Percentiles rank a stretch among this genome's conserved stretches.
Conservation (phyloP, 2,113 vertebrate species). For the Parus major region DNA sequence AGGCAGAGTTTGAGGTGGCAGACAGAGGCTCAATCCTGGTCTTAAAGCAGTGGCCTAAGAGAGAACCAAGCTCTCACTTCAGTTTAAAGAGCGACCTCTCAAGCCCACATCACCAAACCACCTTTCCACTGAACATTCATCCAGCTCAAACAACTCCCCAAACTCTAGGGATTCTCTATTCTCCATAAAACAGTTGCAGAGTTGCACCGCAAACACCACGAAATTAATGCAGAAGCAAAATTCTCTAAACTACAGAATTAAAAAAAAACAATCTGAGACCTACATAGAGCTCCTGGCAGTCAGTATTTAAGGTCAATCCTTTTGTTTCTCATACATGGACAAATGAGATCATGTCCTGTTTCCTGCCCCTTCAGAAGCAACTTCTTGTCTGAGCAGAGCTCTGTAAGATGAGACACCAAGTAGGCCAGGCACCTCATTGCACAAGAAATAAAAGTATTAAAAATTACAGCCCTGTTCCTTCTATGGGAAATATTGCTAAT, state of each 20-base stretch:
- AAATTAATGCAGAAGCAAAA: not conserved
- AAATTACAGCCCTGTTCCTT: not conserved
- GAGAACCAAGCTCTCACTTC: not conserved
- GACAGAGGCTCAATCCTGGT: not conserved
- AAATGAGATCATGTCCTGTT: slow-evolving; percentile 49
- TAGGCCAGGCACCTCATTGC: not conserved
- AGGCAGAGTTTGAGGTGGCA: not conserved
- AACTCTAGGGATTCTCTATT: not conserved
- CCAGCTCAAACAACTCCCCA: not conserved
- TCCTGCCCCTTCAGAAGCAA: not conserved
- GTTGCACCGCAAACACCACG: not conserved
- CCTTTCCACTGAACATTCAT: not conserved
- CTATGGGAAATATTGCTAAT: not conserved
- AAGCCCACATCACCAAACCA: not conserved
- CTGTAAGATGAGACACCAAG: not conserved
- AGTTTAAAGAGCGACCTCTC: not conserved
- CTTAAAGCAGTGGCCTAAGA: not conserved
- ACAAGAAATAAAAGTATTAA: not conserved
- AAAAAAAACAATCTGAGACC: not conserved
- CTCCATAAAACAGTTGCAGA: not conserved
- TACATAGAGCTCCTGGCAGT: not conserved
- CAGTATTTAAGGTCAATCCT: not conserved
- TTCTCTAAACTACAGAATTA: not conserved
- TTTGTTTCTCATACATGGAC: slow-evolving; percentile 11
- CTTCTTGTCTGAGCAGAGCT: not conserved